Evolutionary conservation across 2,113 vertebrate species (phyloP), one percentile per base, ranked within the genome.

Genomic region (Myxocyprinus asiaticus): DNA sequence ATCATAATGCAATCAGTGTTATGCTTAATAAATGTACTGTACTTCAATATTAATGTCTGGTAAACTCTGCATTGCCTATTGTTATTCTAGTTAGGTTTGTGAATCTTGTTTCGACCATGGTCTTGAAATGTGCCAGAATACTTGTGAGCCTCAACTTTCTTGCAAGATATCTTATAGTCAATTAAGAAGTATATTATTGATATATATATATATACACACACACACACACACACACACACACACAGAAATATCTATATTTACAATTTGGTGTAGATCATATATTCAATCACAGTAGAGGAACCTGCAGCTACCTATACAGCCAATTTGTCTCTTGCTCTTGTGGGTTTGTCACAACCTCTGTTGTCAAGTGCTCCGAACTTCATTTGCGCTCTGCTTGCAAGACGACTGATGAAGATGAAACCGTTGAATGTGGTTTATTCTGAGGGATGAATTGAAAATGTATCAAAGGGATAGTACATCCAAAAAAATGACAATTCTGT

Each of bases 41-140:
- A 73, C 78, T 85, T 85, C 90, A 89, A 88, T 86, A 79, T 89
- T 86, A 85, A 88, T 88, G 81, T 92, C 73, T 86, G 72, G 90
- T 92, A 90, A 92, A 89, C 84, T 90, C 92, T 92, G 89, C 90
- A 91, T 90, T 86, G 88, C 90, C 84, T 92, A 87, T 88, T 89
- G 89, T 91, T 85, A 67, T 78, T 81, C 81, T 58, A 90, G 89
- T 90, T 87, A 90, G 79, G 88, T 82, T 82, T 88, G 92, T 92
- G 89, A 88, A 78, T 85, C 88, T 61, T 72, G 85, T 92, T 91
- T 88, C 87, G 74, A 86, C 86, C 87, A 89, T 82, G 68, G 85
- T 90, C 92, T 90, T 90, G 77, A 93, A 88, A 91, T 89, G 92
- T 93, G 91, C 92, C 92, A 93, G 91, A 89, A 89, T 89, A 88